Evolutionary conservation across 2,113 vertebrate genomes (phyloP), one percentile per base, ranked within the genome.

Genomic region (Pseudopipra pipra): DNA sequence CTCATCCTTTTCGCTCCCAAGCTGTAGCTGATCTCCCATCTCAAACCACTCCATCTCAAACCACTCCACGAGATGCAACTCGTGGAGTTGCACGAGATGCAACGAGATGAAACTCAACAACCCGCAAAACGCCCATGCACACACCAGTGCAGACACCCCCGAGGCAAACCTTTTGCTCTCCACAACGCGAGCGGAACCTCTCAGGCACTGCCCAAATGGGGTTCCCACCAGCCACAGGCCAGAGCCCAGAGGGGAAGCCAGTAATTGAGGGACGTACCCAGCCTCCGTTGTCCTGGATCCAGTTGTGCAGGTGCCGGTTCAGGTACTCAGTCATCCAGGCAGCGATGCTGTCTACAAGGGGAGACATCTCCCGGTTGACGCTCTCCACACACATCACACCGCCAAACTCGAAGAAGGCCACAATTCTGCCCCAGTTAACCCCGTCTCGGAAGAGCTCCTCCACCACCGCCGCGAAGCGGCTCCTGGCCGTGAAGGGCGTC

Each of bases 291-390:
- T 99, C 99, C 96, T 99, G 98, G 98, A 99, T 99, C 99, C 99
- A 99, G 98, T 97, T 98, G 98, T 98, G 98, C 87, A 99, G 98
- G 87, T 99, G 98, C 89, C 98, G 98, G 95, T 99, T 99, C 97
- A 99, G 99, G 98, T 99, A 99, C 94, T 99, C 99, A 2, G 99
- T 99, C 99, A 99, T 99, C 99, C 99, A 99, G 94, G 98, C 88
- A 12, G 98, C 99, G 54, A 99, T 99, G 98, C 79, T 98, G 97
- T 99, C 99, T 96, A 99, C 99, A 35, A 99, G 99, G 46, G 98
- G 91, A 13, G 97, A 98, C 99, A 99, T 99, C 97, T 99, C 99
- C 90, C 98, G 98, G 96, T 99, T 98, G 96, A 98, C 98, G 92
- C 99, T 99, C 97, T 99, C 99, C 96, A 98, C 99, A 19, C 99